Percentiles rank a stretch among this genome's conserved stretches.
Conservation (phyloP, 2,888 invertebrate genomes). For the Andrena marginata region DNA sequence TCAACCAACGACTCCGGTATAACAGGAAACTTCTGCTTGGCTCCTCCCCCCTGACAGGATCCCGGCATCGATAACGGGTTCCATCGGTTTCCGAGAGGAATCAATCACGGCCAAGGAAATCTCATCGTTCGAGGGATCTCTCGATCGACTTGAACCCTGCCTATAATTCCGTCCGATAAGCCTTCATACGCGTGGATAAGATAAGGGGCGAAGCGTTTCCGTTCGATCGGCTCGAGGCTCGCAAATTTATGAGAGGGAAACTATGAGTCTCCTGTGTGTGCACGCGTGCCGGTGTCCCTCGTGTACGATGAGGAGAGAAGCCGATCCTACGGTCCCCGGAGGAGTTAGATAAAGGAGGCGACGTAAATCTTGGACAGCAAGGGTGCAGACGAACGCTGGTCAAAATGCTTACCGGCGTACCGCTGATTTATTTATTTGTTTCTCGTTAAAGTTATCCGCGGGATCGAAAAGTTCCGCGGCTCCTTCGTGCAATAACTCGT, state of each 20-base stretch:
- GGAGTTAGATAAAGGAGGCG: slow-evolving; percentile 43
- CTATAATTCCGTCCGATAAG: slow-evolving; percentile 61
- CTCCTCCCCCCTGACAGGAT: neutral
- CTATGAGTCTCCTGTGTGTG: slow-evolving; percentile 5
- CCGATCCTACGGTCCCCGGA: slow-evolving; percentile 13
- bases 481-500: slow-evolving; percentile 31
- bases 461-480: slow-evolving; percentile 48
- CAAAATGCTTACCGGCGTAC: slow-evolving; percentile 31
- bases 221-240: slow-evolving; percentile 50
- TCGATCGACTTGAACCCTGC: slow-evolving; percentile 21
- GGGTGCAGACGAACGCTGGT: slow-evolving; percentile 37
- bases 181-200: slow-evolving; percentile 48
- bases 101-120: slow-evolving; percentile 35
- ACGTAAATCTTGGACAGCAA: slow-evolving; percentile 51
- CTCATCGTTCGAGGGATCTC: slow-evolving; percentile 15
- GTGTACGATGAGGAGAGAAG: neutral
- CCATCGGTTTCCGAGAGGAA: slow-evolving; percentile 29
- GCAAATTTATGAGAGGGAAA: slow-evolving; percentile 63
- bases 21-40: slow-evolving; percentile 20
- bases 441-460: slow-evolving; percentile 66
- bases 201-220: slow-evolving; percentile 53
- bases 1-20: neutral
- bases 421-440: slow-evolving; percentile 68
- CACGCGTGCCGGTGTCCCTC: neutral
- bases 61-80: slow-evolving; percentile 40